phyloP scores from a whole-genome alignment of 2,888 invertebrate genomes.

The Rhingia rostrata region DNA sequence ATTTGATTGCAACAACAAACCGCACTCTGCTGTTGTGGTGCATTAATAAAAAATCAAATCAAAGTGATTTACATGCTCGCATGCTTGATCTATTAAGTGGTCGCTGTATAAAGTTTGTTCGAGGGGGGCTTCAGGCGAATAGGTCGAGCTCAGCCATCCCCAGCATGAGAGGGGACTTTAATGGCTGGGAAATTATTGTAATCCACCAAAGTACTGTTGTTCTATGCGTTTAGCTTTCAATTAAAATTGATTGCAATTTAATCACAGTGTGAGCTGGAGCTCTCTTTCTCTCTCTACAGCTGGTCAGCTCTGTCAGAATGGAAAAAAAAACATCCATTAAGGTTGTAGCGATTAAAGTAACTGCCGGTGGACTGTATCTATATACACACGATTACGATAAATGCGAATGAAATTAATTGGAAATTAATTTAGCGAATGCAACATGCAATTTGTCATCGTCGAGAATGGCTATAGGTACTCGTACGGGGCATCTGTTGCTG shows the following conservation, averaged over 20 bases:
- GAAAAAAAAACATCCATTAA: conserved; percentile 49
- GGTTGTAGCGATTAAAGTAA: conserved; percentile 56
- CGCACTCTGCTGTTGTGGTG: conserved; percentile 1
- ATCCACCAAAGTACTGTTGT: conserved; percentile 63
- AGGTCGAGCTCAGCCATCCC: neutral
- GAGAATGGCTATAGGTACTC: conserved; percentile 33
- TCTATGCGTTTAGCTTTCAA: conserved; percentile 70
- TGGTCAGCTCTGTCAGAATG: conserved; percentile 25
- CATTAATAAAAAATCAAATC: conserved; percentile 49
- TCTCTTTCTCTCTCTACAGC: neutral
- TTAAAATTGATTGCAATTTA: conserved; percentile 74
- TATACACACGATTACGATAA: conserved; percentile 52
- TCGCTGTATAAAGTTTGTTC: neutral
- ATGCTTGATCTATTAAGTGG: conserved; percentile 44
- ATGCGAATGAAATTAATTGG: conserved; percentile 70
- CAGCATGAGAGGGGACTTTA: conserved; percentile 22
- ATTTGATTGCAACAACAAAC: conserved; percentile 55
- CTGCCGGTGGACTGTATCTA: conserved; percentile 27
- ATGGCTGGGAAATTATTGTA: conserved; percentile 64
- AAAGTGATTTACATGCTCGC: conserved; percentile 59
- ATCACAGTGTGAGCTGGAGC: conserved; percentile 53
- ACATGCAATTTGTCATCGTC: conserved; percentile 72
- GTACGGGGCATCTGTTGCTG: conserved; percentile 61
- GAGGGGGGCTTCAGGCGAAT: conserved; percentile 36
- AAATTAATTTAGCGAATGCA: conserved; percentile 72